Evolutionary conservation across 2,797 vertebrate species (phyloP).

Genomic region (Kryptolebias ocellatus): DNA sequence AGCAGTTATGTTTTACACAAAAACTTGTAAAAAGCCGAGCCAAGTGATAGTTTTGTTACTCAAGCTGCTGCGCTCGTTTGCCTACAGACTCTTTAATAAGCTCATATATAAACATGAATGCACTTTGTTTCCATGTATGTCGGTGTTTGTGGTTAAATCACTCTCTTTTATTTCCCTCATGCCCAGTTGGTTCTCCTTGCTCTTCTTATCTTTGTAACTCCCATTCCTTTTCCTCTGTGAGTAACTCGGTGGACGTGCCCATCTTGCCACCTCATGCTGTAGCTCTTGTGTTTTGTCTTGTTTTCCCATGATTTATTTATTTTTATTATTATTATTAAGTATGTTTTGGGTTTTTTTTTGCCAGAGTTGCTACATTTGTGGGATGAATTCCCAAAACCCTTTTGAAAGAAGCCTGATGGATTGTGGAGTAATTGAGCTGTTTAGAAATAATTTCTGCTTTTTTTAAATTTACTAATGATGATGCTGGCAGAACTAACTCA

Average conservation of each 20-base stretch:
- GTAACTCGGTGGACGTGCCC: conserved; percentile 84
- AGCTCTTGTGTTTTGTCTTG: conserved; percentile 79
- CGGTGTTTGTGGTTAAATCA: conserved; percentile 70
- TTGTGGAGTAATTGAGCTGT: conserved; percentile 27
- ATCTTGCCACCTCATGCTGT: conserved; percentile 81
- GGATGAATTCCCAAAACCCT: conserved; percentile 38
- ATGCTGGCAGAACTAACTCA: background rate
- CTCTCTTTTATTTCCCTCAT: conserved; percentile 87
- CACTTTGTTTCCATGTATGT: conserved; percentile 33
- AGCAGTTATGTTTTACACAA: too few species aligned
- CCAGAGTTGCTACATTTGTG: conserved; percentile 68
- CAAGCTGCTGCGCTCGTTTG: background rate
- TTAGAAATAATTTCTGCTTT: background rate
- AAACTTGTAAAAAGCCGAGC: too few species aligned
- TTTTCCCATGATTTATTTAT: conserved; percentile 29
- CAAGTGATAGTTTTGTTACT: background rate
- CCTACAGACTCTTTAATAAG: background rate
- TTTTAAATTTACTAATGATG: too few species aligned
- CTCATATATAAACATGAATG: background rate
- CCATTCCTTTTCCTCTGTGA: conserved; percentile 96
- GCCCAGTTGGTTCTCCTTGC: conserved; percentile 93
- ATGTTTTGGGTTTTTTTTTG: conserved; percentile 59
- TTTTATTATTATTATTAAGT: conserved; percentile 1
- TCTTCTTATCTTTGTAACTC: conserved; percentile 95
- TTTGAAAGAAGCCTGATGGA: conserved; percentile 70